phyloP scores from a whole-genome alignment of 2,797 vertebrate species.

The Hapalemur alaotrensis region DNA sequence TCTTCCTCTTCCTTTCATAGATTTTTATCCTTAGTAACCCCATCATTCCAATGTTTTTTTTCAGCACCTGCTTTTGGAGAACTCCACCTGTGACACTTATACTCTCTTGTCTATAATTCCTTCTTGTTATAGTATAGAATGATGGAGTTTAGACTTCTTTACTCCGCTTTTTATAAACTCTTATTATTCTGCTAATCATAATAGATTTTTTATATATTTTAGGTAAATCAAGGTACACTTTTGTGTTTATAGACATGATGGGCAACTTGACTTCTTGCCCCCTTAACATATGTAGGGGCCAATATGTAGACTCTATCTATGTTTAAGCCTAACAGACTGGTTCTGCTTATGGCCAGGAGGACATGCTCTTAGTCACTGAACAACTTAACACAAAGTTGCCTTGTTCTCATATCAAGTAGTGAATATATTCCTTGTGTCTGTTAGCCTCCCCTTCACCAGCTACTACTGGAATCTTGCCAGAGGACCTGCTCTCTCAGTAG shows the following conservation, averaged over 20 bases:
- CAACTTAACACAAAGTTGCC: not conserved
- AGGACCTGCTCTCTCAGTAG: not conserved
- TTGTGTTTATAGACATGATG: not conserved
- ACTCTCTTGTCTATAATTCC: not conserved
- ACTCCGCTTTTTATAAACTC: not conserved
- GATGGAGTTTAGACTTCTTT: not conserved
- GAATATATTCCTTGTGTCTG: not conserved
- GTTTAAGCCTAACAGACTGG: not conserved
- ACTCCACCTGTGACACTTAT: not conserved
- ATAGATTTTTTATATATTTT: not conserved
- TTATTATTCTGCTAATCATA: not conserved
- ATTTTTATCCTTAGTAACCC: not conserved
- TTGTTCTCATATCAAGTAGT: not conserved
- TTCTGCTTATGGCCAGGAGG: not conserved
- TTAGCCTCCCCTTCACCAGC: not conserved
- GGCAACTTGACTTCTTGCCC: not conserved
- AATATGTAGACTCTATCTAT: not conserved
- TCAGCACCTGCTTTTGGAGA: not conserved
- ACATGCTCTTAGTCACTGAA: not conserved
- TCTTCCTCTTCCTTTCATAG: not conserved
- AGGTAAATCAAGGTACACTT: not conserved
- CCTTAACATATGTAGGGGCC: not conserved
- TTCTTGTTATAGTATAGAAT: not conserved
- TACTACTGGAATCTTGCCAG: not conserved
- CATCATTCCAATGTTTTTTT: not conserved